Percentiles rank a stretch among this genome's conserved stretches.
Evolutionary conservation across 2,888 invertebrate genomes (phyloP).

Genomic region (Trichopria drosophilae): DNA sequence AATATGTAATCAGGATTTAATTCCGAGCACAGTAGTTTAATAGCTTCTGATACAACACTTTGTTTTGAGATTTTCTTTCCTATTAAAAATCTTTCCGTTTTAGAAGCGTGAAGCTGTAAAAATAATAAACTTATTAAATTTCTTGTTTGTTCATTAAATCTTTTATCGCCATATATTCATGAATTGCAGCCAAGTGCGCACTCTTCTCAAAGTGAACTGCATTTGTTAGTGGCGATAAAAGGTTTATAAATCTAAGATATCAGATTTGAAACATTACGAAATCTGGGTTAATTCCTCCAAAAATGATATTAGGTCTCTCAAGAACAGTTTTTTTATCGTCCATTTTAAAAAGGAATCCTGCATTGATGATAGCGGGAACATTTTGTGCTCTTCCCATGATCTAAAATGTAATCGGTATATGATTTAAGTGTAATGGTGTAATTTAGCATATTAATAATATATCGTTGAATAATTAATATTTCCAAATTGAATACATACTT

Average conservation of each 20-base stretch:
- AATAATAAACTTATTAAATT: neutral
- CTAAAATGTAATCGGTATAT: too few relatives aligned
- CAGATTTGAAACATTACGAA: constrained; percentile 59
- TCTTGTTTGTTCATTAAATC: neutral
- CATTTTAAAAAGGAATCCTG: constrained; percentile 70
- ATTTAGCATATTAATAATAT: too few relatives aligned
- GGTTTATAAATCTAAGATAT: too few relatives aligned
- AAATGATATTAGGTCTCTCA: constrained; percentile 61
- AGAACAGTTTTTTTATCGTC: constrained; percentile 61
- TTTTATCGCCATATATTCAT: too few relatives aligned
- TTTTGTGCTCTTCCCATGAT: constrained; percentile 77
- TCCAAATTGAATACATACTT: neutral
- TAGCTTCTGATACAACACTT: constrained; percentile 59
- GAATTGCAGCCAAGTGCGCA: too few relatives aligned
- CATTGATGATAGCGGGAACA: constrained; percentile 77
- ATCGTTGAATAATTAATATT: neutral
- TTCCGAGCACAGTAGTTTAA: constrained; percentile 64
- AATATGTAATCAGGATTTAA: constrained; percentile 67
- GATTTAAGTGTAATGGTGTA: too few relatives aligned
- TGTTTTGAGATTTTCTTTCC: constrained; percentile 60
- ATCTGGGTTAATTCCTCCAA: constrained; percentile 59
- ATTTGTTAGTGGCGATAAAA: too few relatives aligned
- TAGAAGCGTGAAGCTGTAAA: constrained; percentile 62
- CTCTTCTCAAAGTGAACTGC: too few relatives aligned
- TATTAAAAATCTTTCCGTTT: constrained; percentile 62